Base-by-base conservation (phyloP, 2,797 vertebrate genomes). In the Darevskia nairensis region DNA sequence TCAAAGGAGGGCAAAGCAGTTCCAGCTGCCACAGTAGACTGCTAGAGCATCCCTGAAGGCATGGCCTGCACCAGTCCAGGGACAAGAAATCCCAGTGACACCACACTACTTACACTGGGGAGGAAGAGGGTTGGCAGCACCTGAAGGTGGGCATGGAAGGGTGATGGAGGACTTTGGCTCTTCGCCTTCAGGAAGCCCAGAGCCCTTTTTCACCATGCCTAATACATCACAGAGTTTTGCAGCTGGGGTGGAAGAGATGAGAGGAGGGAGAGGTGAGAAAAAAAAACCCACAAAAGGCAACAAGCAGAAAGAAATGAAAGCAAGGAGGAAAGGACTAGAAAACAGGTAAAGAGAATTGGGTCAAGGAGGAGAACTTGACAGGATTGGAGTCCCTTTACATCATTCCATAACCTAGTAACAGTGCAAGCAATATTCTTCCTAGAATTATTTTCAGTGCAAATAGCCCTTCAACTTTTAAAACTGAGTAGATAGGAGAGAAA, bases 201-300 rank as follows among this genome's bases (percentile, higher is more conserved):
- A 98, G 95, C 96, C 96, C 96, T 96, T 97, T 74, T 97, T 97
- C 93, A 98, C 97, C 55, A 97, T 97, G 93, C 97, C 97, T 96
- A 98, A 97, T 85, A 98, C 96, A 96, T 98, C 98, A 92, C 97
- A 96, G 83, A 98, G 97, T 97, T 98, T 98, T 94, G 97, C 96
- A 86, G 97, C 97, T 89, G 97, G 96, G 97, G 95, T 27, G 82
- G 88, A 90, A 89, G 85, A 95, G 93, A 94, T 80, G 80, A 90
- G 83, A 94, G 82, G 85, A 89, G 71, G 91, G 59, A 68, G 76
- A 74, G 35, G n/a, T 66, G 39, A 55, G 76, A n/a, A 1, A 75
- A 41, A 17, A 69, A 81, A 35, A 41, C 86, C n/a, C 35, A 87
- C 75, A 86, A 27, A 11, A 72, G 32, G 77, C 8, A 35, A 74